Conservation (phyloP, 1,140 invertebrate species). For the Luehdorfia chinensis region DNA sequence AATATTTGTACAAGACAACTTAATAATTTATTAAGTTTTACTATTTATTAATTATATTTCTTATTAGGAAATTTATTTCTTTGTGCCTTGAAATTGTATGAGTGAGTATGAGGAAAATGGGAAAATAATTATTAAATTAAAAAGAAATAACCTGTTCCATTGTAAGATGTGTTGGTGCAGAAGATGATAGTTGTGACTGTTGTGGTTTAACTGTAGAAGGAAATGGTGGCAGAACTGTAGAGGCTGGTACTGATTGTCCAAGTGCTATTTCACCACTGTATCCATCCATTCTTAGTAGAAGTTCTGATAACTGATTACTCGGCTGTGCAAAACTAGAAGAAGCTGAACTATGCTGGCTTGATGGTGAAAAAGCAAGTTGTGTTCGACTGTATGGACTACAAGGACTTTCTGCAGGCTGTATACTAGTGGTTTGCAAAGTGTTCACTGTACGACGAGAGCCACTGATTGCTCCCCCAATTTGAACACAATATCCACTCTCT, state of each 20-base stretch:
- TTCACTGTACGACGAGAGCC: conserved; percentile 58
- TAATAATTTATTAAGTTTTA: too few species aligned
- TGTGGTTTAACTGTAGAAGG: conserved; percentile 67
- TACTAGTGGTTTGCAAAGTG: conserved; percentile 63
- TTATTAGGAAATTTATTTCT: too few species aligned
- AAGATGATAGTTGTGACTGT: conserved; percentile 85
- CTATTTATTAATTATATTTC: too few species aligned
- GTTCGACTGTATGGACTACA: conserved; percentile 65
- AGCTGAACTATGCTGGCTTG: conserved; percentile 77
- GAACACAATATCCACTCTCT: conserved; percentile 77
- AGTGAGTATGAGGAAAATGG: too few species aligned
- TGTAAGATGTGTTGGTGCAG: conserved; percentile 89
- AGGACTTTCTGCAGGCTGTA: conserved; percentile 66
- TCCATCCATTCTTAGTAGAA: conserved; percentile 81
- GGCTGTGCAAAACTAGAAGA: conserved; percentile 78
- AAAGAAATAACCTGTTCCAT: conserved; percentile 83
- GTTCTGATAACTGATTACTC: conserved; percentile 79
- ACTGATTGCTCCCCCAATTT: conserved; percentile 71
- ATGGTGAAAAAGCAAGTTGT: conserved; percentile 77
- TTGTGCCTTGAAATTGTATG: too few species aligned
- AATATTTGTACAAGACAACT: too few species aligned
- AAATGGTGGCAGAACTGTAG: conserved; percentile 66
- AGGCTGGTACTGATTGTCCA: conserved; percentile 80
- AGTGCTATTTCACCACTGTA: conserved; percentile 71
- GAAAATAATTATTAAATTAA: too few species aligned